Evolutionary conservation across 2,113 vertebrate genomes (phyloP).

Genomic region (Phainopepla nitens): DNA sequence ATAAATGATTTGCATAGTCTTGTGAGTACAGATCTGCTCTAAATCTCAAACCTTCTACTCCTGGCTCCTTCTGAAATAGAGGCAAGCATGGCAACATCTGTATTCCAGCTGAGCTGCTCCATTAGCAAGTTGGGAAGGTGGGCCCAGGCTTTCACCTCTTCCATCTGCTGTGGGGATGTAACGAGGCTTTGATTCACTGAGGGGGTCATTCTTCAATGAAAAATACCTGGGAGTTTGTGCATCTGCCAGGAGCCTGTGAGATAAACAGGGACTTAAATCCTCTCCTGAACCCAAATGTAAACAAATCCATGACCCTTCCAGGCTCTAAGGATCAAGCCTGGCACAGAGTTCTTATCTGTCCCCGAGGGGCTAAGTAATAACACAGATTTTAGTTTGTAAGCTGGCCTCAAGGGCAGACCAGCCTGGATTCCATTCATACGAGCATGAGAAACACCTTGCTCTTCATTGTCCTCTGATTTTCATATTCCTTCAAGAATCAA

Average conservation of each 20-base stretch:
- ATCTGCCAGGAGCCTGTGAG: not conserved
- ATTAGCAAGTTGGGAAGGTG: not conserved
- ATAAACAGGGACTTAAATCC: conserved; percentile 10
- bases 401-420: not conserved
- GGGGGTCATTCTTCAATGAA: not conserved
- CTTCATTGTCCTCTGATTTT: not conserved
- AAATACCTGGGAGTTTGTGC: not conserved
- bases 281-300: conserved; percentile 9
- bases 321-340: not conserved
- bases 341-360: not conserved
- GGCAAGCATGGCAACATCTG: conserved; percentile 26
- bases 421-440: rapidly evolving
- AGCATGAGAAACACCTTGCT: not conserved
- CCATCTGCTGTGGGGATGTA: not conserved
- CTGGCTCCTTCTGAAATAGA: not conserved
- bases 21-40: conserved; percentile 8
- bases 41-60: conserved; percentile 22
- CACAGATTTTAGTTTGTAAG: not conserved
- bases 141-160: not conserved
- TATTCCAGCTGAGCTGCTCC: conserved; percentile 26
- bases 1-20: conserved; percentile 31
- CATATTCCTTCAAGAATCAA: not conserved
- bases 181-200: conserved; percentile 8
- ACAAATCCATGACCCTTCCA: not conserved
- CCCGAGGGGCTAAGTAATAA: not conserved